A percentile compares a stretch with the other conserved stretches of the same genome.
Evolutionary conservation across 2,888 invertebrate species (phyloP).

Genomic region (Caenorhabditis imperialis): DNA sequence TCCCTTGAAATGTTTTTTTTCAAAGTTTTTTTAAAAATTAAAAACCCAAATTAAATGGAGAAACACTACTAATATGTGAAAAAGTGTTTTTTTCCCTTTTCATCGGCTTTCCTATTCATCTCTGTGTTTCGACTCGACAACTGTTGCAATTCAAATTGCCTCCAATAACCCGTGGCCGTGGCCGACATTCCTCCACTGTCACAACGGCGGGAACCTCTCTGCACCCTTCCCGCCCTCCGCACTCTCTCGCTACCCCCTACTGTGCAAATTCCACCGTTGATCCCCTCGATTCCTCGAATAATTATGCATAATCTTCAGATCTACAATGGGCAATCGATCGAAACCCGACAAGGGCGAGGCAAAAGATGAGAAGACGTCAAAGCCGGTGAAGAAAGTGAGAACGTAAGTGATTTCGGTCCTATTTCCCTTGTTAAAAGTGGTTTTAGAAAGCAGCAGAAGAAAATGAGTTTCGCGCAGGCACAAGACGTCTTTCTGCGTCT

Average conservation of each 20-base stretch:
- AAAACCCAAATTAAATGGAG: too few species aligned
- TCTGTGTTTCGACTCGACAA: neutral
- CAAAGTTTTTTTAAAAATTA: too few species aligned
- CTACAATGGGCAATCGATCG: neutral
- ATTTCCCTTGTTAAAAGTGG: too few species aligned
- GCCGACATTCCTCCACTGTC: constrained; percentile 1
- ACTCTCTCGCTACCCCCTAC: neutral
- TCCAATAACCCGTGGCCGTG: neutral
- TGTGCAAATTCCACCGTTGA: neutral
- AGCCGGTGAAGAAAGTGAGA: constrained; percentile 15
- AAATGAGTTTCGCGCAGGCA: constrained; percentile 39
- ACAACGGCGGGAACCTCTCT: too few species aligned
- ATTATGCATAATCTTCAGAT: neutral
- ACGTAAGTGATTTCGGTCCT: constrained; percentile 18
- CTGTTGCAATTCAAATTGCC: neutral
- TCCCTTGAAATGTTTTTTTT: neutral
- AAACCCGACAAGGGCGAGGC: constrained; percentile 11
- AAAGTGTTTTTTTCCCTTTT: too few species aligned
- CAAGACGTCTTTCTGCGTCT: constrained; percentile 43
- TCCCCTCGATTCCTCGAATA: neutral
- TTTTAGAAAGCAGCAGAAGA: constrained; percentile 30
- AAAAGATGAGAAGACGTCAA: neutral
- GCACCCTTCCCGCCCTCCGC: neutral
- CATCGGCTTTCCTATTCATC: neutral
- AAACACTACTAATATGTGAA: too few species aligned